Base-by-base conservation (phyloP, 2,113 vertebrate genomes). In the Oryzias woworae region DNA sequence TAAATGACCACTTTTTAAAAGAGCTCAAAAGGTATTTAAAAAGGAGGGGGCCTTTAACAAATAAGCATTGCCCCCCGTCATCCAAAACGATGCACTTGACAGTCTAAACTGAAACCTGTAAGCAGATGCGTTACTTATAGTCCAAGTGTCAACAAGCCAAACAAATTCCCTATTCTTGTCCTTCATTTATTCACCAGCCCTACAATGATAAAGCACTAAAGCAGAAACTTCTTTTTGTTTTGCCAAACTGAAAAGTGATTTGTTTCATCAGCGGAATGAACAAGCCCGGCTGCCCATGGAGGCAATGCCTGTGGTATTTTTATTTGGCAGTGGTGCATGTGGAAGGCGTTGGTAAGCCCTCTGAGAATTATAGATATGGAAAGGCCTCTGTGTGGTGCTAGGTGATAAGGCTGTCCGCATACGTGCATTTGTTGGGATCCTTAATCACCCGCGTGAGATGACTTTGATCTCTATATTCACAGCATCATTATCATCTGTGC, bases 391-490 rank as follows among this genome's bases (percentile, higher is more conserved):
- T 80, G 81, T 88, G 88, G 82, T 76, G 70, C 61, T 67, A 73
- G 81, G 83, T 84, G 90, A 91, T 91, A 91, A 90, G 85, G 69
- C 73, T 70, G 85, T 86, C 77, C 69, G 73, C 75, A 54, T 71
- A 77, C 75, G 69, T 70, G 69, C 68, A 73, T 83, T 85, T 85
- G 84, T 87, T 85, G 68, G 83, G 72, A 83, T 43, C 69, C 80
- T 68, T 85, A 87, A 86, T 87, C 73, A 65, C 68, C 59, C 47
- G 69, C 69, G 70, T 58, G 44, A 58, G 74, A 70, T 77, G 63
- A 82, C 85, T 85, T 85, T 84, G 79, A 89, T 90, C 83, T 87
- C 83, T 85, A 70, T 84, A 80, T 86, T 89, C 80, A 80, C 82
- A 82, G 71, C 82, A 78, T 85, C 68, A 85, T 88, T 86, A 80